These are phyloP conservation scores for Jacana jacana DNA, from an alignment of 2,113 vertebrate species.

Conservation along the genomic window DNA sequence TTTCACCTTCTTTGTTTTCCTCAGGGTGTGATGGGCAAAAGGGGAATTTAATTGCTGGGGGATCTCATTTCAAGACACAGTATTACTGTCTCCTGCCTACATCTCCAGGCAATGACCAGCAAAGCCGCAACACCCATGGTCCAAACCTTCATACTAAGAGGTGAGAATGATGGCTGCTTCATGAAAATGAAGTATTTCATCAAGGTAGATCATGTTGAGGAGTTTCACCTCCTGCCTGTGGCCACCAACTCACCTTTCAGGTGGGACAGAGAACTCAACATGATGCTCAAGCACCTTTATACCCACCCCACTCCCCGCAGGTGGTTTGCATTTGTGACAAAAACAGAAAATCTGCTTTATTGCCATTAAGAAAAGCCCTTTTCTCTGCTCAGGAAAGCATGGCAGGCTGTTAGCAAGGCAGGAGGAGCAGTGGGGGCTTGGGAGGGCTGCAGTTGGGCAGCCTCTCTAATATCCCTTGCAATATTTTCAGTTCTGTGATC, in stretches of 20 bases:
- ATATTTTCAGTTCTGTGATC: neutral
- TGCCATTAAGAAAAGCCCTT: neutral
- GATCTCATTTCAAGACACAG: neutral
- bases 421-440: neutral
- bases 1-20: neutral
- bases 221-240: neutral
- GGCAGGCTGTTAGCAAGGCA: neutral
- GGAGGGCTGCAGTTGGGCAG: neutral
- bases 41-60: neutral
- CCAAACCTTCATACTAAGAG: neutral
- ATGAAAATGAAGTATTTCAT: neutral
- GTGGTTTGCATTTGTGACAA: neutral
- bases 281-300: neutral
- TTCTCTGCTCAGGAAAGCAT: neutral
- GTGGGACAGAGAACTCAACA: neutral
- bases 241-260: neutral
- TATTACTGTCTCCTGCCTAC: neutral
- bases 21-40: neutral
- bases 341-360: neutral
- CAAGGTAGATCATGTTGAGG: neutral
- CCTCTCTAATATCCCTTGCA: neutral
- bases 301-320: neutral
- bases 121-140: neutral
- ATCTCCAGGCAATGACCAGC: neutral
- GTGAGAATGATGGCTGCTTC: neutral